Evolutionary conservation across 2,797 vertebrate species (phyloP).

Genomic region (Ctenopoma multispine): DNA sequence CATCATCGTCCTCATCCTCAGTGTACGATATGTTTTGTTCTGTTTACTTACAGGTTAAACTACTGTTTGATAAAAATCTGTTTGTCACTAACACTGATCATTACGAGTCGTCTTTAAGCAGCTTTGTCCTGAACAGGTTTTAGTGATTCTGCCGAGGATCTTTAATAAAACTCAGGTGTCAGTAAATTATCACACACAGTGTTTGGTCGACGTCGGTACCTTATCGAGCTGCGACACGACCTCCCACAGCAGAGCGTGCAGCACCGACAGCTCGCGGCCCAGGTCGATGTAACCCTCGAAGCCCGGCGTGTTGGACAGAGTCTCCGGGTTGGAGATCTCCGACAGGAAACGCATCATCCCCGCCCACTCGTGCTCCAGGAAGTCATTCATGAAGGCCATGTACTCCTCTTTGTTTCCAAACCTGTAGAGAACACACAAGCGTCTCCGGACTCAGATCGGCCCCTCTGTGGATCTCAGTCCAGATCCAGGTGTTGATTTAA

Average conservation of each 20-base stretch:
- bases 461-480: too few relatives aligned
- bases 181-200: slow-evolving; percentile 8
- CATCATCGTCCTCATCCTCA: too few relatives aligned
- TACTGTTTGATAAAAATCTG: too few relatives aligned
- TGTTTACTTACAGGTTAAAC: too few relatives aligned
- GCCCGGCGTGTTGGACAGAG: slow-evolving; percentile 91
- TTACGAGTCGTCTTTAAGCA: too few relatives aligned
- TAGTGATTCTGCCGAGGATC: too few relatives aligned
- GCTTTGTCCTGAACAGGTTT: too few relatives aligned
- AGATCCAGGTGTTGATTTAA: too few relatives aligned
- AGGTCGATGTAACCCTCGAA: slow-evolving; percentile 97
- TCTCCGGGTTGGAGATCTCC: slow-evolving; percentile 95
- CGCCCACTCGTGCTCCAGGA: slow-evolving; percentile 96
- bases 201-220: slow-evolving; percentile 76
- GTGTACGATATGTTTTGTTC: too few relatives aligned
- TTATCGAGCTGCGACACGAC: slow-evolving; percentile 96
- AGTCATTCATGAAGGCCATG: slow-evolving; percentile 99
- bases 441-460: too few relatives aligned
- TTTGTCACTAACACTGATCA: too few relatives aligned
- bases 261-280: slow-evolving; percentile 93
- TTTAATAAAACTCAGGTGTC: too few relatives aligned
- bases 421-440: slow-evolving; percentile 69
- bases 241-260: slow-evolving; percentile 95
- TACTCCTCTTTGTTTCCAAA: slow-evolving; percentile 99
- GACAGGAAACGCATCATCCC: slow-evolving; percentile 96